Conservation (phyloP, 1,140 invertebrate genomes). For the Eurosta solidaginis region DNA sequence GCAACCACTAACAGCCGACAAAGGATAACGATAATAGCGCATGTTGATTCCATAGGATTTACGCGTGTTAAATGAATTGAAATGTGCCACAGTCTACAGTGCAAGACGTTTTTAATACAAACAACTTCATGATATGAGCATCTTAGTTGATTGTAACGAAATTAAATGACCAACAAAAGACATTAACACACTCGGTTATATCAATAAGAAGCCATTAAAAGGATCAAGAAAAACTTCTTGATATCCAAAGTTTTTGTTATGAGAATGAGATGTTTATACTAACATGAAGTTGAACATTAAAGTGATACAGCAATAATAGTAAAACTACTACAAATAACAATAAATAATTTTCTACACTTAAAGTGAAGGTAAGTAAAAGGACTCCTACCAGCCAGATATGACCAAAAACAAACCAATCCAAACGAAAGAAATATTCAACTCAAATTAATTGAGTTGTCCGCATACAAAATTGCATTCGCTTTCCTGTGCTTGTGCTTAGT, state of each 20-base stretch:
- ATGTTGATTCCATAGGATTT: conserved; percentile 14
- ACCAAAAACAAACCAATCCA: not conserved
- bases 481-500: not conserved
- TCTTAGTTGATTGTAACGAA: not conserved
- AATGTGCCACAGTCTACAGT: not conserved
- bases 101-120: not conserved
- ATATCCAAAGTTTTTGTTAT: not conserved
- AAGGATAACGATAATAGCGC: conserved; percentile 16
- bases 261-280: not conserved
- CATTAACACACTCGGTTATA: not conserved
- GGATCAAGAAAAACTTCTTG: conserved; percentile 12
- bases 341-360: no score
- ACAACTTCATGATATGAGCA: not conserved
- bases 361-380: no score
- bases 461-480: not conserved
- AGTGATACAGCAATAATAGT: not conserved
- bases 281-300: not conserved
- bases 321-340: not conserved
- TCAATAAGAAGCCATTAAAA: conserved; percentile 20
- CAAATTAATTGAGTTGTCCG: conserved; percentile 27
- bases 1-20: not conserved
- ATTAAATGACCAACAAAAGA: not conserved
- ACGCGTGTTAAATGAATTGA: conserved; percentile 16
- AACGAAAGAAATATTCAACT: not conserved
- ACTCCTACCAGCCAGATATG: not conserved